These are phyloP conservation scores for Gymnoscopelus braueri DNA, from an alignment of 2,797 vertebrate species.

Conservation along the genomic window DNA sequence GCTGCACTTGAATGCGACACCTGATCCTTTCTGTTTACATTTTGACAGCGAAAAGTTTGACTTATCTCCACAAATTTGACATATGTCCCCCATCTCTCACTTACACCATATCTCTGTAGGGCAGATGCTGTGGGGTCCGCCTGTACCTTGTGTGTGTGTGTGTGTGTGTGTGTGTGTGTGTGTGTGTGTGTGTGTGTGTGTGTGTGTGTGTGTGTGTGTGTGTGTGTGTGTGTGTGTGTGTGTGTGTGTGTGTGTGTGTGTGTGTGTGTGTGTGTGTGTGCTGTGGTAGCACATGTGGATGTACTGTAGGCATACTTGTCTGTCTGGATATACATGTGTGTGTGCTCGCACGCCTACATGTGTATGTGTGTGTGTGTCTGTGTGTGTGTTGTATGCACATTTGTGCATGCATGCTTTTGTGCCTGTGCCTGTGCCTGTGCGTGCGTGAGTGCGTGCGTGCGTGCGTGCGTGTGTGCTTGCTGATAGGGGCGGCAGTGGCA, in stretches of 20 bases:
- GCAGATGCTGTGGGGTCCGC: no score
- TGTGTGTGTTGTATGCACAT: background rate
- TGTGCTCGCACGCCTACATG: background rate
- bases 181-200: slow-evolving; percentile 1
- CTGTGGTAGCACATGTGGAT: background rate
- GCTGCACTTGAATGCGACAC: slow-evolving; percentile 35
- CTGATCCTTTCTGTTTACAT: slow-evolving; percentile 31
- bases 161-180: background rate
- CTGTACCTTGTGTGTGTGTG: background rate
- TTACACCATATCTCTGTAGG: background rate
- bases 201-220: background rate
- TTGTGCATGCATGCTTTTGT: background rate
- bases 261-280: background rate
- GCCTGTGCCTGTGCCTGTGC: background rate
- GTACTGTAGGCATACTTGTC: no score
- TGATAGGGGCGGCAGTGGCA: slow-evolving; percentile 68
- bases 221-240: slow-evolving; percentile 1
- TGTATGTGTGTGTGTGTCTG: background rate
- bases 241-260: background rate
- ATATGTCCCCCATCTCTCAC: background rate
- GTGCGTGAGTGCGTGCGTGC: slow-evolving; percentile 3
- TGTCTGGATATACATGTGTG: background rate
- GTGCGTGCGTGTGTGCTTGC: slow-evolving; percentile 27
- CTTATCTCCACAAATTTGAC: slow-evolving; percentile 42
- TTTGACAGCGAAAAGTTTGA: slow-evolving; percentile 41